Evolutionary conservation across 2,888 invertebrate species (phyloP), one percentile per base, ranked within the genome.

Genomic region (Siphlonurus alternatus): DNA sequence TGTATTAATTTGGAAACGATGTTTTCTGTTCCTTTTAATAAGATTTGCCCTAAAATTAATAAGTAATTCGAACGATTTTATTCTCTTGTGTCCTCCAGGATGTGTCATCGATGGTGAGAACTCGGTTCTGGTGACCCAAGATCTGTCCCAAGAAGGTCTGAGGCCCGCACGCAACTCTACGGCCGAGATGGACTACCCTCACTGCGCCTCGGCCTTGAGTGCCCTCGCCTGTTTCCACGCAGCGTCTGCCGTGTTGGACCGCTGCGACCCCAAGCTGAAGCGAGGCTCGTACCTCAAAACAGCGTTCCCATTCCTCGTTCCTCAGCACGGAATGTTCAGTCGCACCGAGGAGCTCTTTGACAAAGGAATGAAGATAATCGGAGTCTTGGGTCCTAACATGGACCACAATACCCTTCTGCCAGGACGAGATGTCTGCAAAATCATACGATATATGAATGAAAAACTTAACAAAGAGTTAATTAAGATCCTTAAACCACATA

Each of bases 181-280:
- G 22, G 20, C 5, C 15, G 56, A 56, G 56, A 56, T 56, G 56
- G 56, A 56, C 22, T 56, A 20, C n/a, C n/a, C 19, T 18, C 56
- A 56, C 56, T 56, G 56, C n/a, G n/a, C 56, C 19, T n/a, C 56
- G 7, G 56, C 56, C n/a, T 22, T 56, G 19, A 56, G 56, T 7
- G 56, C 56, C 22, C 56, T 56, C 5, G 56, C 56, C n/a, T 7
- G 7, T 5, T 22, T 56, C 19, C 56, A 56, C 56, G 5, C 19
- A 10, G 22, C 7, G 7, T 56, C 56, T n/a, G 56, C 56, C 5
- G 56, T 56, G 15, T 10, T 56, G 7, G 56, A 56, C n/a, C 56
- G 56, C n/a, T 56, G 15, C 7, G 56, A 56, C 56, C 56, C 56
- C 56, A 56, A 56, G 20, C 56, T 56, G n/a, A 56, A 56, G 56